phyloP scores from a whole-genome alignment of 1,140 invertebrate genomes.

The Aphaenogaster floridana region DNA sequence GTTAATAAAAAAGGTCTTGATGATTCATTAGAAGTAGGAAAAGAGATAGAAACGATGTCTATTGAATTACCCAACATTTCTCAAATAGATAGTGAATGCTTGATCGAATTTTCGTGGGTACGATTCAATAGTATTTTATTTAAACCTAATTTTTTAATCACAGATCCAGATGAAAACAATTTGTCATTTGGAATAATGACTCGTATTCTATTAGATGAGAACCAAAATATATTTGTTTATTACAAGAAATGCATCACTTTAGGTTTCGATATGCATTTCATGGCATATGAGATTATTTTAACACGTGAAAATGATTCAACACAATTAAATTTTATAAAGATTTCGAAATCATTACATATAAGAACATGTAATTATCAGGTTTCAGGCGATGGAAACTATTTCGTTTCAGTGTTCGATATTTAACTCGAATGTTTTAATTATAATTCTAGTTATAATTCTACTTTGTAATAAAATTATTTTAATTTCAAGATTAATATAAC shows the following conservation, averaged over 20 bases:
- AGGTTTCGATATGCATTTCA: conserved; percentile 4
- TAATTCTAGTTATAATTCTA: no score
- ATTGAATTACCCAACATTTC: neutral
- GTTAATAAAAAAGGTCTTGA: neutral
- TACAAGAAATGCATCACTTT: conserved; percentile 16
- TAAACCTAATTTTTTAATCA: conserved; percentile 5
- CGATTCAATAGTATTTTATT: neutral
- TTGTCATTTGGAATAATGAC: conserved; percentile 15
- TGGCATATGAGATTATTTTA: neutral
- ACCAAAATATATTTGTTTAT: conserved; percentile 16
- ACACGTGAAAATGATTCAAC: neutral
- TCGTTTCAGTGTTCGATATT: conserved; percentile 1
- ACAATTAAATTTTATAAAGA: neutral
- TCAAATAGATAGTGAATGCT: neutral
- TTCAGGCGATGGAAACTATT: neutral
- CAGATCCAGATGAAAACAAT: neutral
- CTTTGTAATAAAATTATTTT: no score
- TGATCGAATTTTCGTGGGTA: neutral
- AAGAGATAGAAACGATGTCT: neutral
- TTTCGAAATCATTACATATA: neutral
- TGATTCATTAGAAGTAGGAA: neutral
- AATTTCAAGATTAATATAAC: no score
- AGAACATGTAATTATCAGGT: conserved; percentile 25
- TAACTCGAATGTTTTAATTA: neutral
- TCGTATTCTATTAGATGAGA: neutral